phyloP scores from a whole-genome alignment of 1,140 invertebrate species.

The Penaeus japonicus region DNA sequence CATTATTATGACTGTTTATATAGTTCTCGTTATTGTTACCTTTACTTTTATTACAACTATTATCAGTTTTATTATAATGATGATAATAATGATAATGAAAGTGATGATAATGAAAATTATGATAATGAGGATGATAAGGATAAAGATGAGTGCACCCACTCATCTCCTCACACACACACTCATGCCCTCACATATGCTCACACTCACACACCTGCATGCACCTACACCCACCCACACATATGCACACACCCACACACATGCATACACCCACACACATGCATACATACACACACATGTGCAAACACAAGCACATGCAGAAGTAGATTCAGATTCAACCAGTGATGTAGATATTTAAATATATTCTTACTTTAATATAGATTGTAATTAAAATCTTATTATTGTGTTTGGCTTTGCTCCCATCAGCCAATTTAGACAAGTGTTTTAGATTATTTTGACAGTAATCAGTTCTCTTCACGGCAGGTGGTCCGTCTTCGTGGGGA shows the following conservation, averaged over 20 bases:
- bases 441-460: background rate
- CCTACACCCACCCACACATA: background rate
- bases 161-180: background rate
- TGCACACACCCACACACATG: background rate
- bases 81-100: background rate
- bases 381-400: background rate
- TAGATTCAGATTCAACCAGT: too few species aligned
- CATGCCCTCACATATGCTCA: background rate
- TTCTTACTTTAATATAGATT: too few species aligned
- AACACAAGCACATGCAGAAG: too few species aligned
- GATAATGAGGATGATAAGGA: too few species aligned
- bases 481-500: constrained; percentile 28
- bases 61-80: background rate
- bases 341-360: too few species aligned
- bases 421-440: background rate
- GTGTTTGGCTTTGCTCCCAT: background rate
- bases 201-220: background rate
- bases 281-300: background rate
- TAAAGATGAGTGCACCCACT: too few species aligned
- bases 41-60: background rate
- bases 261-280: background rate
- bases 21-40: background rate
- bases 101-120: too few species aligned
- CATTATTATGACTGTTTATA: background rate
- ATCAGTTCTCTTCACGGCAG: background rate